Percentiles rank a stretch among this genome's conserved stretches.
Evolutionary conservation across 92 coral and sea anemone species (phyloP).

Genomic region (Phenganax subtilis): DNA sequence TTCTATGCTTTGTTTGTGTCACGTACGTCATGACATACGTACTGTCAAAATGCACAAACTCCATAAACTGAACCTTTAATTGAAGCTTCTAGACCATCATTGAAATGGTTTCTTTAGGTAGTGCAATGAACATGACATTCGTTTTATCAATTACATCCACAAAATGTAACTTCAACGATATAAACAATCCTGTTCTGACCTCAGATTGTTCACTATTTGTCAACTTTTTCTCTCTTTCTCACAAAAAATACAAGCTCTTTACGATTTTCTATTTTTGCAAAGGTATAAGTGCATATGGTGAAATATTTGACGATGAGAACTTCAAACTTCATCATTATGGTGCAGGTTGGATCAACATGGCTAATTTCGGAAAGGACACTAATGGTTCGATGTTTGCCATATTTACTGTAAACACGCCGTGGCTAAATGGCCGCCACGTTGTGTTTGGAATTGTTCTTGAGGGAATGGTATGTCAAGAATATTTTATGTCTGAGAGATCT

Average conservation of each 20-base stretch:
- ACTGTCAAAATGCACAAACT: not conserved
- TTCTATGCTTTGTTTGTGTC: not conserved
- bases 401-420: slow-evolving; percentile 67
- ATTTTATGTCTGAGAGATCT: not conserved
- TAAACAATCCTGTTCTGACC: not conserved
- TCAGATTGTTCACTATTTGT: not conserved
- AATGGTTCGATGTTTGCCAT: slow-evolving; percentile 94
- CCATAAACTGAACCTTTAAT: too few relatives aligned
- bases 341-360: slow-evolving; percentile 92
- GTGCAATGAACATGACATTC: too few relatives aligned
- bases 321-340: slow-evolving; percentile 80
- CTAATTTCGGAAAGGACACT: slow-evolving; percentile 84
- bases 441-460: slow-evolving; percentile 82
- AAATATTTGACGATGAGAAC: slow-evolving; percentile 81
- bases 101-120: too few relatives aligned
- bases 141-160: too few relatives aligned
- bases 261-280: not conserved
- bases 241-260: not conserved
- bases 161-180: too few relatives aligned
- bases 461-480: slow-evolving; percentile 68
- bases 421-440: slow-evolving; percentile 89
- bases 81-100: too few relatives aligned
- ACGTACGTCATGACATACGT: not conserved
- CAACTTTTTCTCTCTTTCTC: not conserved
- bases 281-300: slow-evolving; percentile 90